Conservation (phyloP, 2,113 vertebrate species). For the Thymallus thymallus region DNA sequence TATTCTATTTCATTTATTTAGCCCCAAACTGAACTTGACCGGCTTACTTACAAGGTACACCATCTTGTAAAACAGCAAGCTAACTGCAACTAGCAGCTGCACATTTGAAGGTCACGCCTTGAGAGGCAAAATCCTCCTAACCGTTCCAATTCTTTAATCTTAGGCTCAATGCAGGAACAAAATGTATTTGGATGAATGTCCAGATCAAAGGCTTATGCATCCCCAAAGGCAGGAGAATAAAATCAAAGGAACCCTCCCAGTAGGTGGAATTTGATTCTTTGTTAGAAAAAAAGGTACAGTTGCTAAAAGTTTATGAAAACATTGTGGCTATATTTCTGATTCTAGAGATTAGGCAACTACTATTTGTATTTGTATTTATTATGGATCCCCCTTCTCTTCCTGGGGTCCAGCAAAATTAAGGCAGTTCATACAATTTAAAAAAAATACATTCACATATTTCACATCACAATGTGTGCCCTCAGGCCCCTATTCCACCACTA, state of each 20-base stretch:
- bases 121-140: slow-evolving; percentile 52
- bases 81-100: slow-evolving; percentile 37
- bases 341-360: too few relatives aligned
- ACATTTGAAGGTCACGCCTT: slow-evolving; percentile 65
- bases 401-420: too few relatives aligned
- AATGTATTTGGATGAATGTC: slow-evolving; percentile 61
- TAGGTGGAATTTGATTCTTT: too few relatives aligned
- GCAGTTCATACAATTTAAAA: too few relatives aligned
- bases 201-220: slow-evolving; percentile 52
- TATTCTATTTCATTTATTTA: not conserved
- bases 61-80: slow-evolving; percentile 30
- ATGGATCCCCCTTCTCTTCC: too few relatives aligned
- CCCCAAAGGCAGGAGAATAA: slow-evolving; percentile 43
- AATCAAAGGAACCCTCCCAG: slow-evolving; percentile 34
- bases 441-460: too few relatives aligned
- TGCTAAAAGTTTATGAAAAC: too few relatives aligned
- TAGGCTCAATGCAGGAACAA: slow-evolving; percentile 48
- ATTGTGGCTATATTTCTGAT: too few relatives aligned
- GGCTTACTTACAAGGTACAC: slow-evolving; percentile 22
- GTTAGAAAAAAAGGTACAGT: too few relatives aligned
- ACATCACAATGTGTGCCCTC: too few relatives aligned
- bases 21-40: slow-evolving; percentile 18
- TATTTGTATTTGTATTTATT: too few relatives aligned
- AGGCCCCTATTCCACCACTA: too few relatives aligned
- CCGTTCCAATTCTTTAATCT: slow-evolving; percentile 66